Conservation (phyloP, 2,797 vertebrate species). For the Fundulus diaphanus region DNA sequence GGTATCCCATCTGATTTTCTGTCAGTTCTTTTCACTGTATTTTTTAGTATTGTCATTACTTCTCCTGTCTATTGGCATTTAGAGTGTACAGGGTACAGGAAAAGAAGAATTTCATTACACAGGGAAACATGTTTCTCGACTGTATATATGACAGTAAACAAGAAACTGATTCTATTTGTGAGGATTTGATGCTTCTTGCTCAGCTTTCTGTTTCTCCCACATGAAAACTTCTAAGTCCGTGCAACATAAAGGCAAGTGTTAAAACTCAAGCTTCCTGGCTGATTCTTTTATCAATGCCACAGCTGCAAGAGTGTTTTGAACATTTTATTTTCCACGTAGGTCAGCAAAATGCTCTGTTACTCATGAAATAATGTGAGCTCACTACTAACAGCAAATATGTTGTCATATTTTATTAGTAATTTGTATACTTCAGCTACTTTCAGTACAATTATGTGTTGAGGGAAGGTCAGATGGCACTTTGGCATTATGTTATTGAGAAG, state of each 20-base stretch:
- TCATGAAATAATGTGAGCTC: not conserved
- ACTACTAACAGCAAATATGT: not conserved
- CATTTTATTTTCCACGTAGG: not conserved
- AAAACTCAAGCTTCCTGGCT: not conserved
- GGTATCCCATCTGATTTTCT: no score
- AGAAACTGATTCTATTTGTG: not conserved
- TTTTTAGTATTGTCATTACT: no score
- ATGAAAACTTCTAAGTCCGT: not conserved
- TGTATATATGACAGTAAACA: no score
- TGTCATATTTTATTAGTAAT: not conserved
- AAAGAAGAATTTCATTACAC: no score
- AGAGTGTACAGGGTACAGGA: no score
- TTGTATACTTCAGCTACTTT: not conserved
- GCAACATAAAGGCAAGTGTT: not conserved
- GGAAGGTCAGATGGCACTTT: not conserved
- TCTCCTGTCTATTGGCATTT: no score
- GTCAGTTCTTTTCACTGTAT: no score
- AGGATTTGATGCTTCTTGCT: not conserved
- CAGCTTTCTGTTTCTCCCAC: not conserved
- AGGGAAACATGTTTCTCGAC: no score
- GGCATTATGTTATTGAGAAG: not conserved
- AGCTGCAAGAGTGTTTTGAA: not conserved
- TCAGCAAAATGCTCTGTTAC: not conserved
- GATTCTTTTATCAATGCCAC: not conserved
- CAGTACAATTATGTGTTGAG: not conserved